These are phyloP conservation scores for Eulemur mongoz DNA, from an alignment of 2,797 vertebrate genomes.

Conservation along the genomic window DNA sequence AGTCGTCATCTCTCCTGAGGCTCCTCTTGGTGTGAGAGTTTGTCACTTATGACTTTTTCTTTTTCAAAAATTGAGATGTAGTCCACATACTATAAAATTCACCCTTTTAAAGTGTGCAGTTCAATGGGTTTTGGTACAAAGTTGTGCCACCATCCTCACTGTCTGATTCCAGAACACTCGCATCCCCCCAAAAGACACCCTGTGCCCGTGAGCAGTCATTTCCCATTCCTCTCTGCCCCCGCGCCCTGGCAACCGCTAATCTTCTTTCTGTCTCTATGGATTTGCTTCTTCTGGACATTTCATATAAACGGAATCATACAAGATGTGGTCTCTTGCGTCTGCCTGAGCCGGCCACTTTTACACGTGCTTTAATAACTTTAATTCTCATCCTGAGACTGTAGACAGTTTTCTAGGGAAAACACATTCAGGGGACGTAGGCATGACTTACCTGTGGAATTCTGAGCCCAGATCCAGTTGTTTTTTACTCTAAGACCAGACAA, in stretches of 20 bases:
- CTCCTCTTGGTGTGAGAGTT: background rate
- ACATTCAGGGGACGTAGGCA: background rate
- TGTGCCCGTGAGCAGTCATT: background rate
- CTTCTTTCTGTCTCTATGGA: background rate
- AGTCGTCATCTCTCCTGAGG: background rate
- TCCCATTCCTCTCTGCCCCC: background rate
- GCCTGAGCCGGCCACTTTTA: background rate
- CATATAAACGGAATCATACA: background rate
- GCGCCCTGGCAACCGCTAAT: background rate
- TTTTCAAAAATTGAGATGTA: background rate
- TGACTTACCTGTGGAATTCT: background rate
- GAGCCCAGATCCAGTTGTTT: background rate
- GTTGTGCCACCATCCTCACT: background rate
- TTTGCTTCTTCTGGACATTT: conserved; percentile 2
- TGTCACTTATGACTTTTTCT: background rate
- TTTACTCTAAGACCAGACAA: background rate
- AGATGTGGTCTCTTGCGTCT: background rate
- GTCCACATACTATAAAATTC: background rate
- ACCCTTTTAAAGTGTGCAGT: background rate
- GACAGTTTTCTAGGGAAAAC: background rate
- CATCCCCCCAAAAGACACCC: background rate
- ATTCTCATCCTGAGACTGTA: background rate
- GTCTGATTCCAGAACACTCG: background rate
- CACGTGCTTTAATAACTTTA: background rate
- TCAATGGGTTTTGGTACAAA: background rate